These are phyloP conservation scores for Aphelinus atriplicis DNA, from an alignment of 1,140 invertebrate genomes.

Conservation along the genomic window DNA sequence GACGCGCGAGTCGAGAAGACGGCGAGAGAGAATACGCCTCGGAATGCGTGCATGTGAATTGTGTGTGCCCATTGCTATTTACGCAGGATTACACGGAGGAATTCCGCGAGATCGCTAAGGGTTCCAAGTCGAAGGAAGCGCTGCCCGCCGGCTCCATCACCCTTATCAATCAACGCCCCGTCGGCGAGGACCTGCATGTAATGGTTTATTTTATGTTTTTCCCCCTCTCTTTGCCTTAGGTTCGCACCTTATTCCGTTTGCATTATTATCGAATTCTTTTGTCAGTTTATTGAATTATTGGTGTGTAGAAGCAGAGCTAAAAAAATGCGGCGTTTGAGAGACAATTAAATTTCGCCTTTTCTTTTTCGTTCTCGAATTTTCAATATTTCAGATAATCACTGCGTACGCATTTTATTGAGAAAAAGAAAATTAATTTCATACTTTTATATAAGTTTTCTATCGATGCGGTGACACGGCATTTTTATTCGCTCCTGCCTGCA, in stretches of 20 bases:
- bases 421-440: too few relatives aligned
- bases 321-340: too few relatives aligned
- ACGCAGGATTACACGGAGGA: slow-evolving; percentile 95
- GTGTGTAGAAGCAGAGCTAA: too few relatives aligned
- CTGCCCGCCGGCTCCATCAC: slow-evolving; percentile 92
- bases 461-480: too few relatives aligned
- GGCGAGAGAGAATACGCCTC: slow-evolving; percentile 30
- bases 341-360: too few relatives aligned
- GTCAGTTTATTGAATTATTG: too few relatives aligned
- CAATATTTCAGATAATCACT: too few relatives aligned
- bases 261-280: too few relatives aligned
- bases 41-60: slow-evolving; percentile 64
- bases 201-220: slow-evolving; percentile 64
- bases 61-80: slow-evolving; percentile 64
- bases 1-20: neutral
- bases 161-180: slow-evolving; percentile 94
- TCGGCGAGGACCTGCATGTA: slow-evolving; percentile 95
- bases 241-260: neutral
- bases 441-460: too few relatives aligned
- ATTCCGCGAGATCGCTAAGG: slow-evolving; percentile 94
- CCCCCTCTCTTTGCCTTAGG: neutral
- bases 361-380: too few relatives aligned
- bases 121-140: slow-evolving; percentile 88
- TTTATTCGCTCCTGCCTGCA: neutral
- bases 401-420: too few relatives aligned